These are phyloP conservation scores for Sebastes diaconus DNA, from an alignment of 2,797 vertebrate species.

Conservation along the genomic window DNA sequence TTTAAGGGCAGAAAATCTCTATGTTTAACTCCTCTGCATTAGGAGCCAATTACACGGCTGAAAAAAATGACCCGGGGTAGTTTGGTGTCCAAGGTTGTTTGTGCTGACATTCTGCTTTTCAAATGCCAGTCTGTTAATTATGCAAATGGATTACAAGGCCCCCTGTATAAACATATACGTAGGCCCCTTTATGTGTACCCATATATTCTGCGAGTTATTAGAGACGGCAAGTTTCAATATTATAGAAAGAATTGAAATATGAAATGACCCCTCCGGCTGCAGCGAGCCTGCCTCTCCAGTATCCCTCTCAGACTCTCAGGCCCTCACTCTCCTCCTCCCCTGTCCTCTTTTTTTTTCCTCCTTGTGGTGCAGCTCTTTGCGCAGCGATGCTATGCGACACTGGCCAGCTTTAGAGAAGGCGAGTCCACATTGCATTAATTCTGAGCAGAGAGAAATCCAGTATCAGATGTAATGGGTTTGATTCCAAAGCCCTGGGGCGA, in stretches of 20 bases:
- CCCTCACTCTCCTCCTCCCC: slow-evolving; percentile 56
- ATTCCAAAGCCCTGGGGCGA: slow-evolving; percentile 67
- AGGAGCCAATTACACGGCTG: slow-evolving; percentile 75
- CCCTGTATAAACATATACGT: slow-evolving; percentile 58
- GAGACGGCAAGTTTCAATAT: slow-evolving; percentile 45
- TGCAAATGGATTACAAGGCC: slow-evolving; percentile 66
- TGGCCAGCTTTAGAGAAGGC: slow-evolving; percentile 63
- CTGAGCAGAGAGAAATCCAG: slow-evolving; percentile 69
- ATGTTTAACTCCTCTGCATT: slow-evolving; percentile 68
- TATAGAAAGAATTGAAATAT: slow-evolving; percentile 54
- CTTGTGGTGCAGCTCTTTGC: slow-evolving; percentile 65
- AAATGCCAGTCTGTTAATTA: slow-evolving; percentile 81
- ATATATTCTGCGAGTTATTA: slow-evolving; percentile 53
- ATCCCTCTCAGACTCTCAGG: slow-evolving; percentile 54
- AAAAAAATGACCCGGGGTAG: slow-evolving; percentile 73
- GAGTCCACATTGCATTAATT: slow-evolving; percentile 75
- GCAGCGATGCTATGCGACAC: slow-evolving; percentile 72
- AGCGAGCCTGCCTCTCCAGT: slow-evolving; percentile 35
- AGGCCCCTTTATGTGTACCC: slow-evolving; percentile 44
- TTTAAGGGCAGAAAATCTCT: slow-evolving; percentile 66
- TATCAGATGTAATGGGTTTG: slow-evolving; percentile 81
- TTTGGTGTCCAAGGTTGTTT: slow-evolving; percentile 75
- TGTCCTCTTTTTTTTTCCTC: slow-evolving; percentile 44
- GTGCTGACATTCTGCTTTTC: slow-evolving; percentile 78
- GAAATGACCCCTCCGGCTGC: slow-evolving; percentile 60